A percentile compares a stretch with the other conserved stretches of the same genome.
These are phyloP conservation scores for Lottia gigantea DNA, from an alignment of 2,888 invertebrate species.

Conservation along the genomic window DNA sequence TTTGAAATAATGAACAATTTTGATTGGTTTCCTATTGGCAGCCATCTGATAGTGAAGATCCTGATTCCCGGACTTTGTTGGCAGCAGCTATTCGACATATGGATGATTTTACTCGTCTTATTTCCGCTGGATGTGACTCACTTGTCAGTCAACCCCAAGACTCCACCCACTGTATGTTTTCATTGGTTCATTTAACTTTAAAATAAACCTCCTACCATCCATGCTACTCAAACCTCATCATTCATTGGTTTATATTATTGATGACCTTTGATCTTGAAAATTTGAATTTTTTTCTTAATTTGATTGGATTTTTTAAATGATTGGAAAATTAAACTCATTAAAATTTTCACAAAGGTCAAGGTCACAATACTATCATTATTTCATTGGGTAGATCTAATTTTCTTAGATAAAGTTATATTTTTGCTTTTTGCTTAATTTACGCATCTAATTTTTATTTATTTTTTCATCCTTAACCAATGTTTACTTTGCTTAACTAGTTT, in stretches of 20 bases:
- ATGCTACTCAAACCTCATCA: not conserved
- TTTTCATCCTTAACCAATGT: no score
- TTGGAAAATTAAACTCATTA: no score
- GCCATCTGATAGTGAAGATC: not conserved
- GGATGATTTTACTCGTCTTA: not conserved
- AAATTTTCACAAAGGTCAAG: no score
- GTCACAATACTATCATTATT: no score
- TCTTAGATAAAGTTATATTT: no score
- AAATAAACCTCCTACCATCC: slow-evolving; percentile 8
- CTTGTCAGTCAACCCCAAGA: slow-evolving; percentile 8
- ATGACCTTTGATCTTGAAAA: no score
- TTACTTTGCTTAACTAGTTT: not conserved
- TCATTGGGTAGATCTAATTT: no score
- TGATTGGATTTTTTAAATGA: no score
- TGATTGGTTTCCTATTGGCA: slow-evolving; percentile 16
- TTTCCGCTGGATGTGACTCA: not conserved
- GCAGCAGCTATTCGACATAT: not conserved
- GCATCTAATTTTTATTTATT: no score
- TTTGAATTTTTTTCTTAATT: no score
- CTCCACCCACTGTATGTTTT: slow-evolving; percentile 11
- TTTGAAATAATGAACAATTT: not conserved
- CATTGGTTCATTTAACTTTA: not conserved
- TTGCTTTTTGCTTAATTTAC: no score
- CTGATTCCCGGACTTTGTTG: not conserved
- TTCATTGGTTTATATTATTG: no score